A percentile compares a stretch with the other conserved stretches of the same genome.
Conservation (phyloP, 1,140 invertebrate genomes). For the Kradibia gibbosae region DNA sequence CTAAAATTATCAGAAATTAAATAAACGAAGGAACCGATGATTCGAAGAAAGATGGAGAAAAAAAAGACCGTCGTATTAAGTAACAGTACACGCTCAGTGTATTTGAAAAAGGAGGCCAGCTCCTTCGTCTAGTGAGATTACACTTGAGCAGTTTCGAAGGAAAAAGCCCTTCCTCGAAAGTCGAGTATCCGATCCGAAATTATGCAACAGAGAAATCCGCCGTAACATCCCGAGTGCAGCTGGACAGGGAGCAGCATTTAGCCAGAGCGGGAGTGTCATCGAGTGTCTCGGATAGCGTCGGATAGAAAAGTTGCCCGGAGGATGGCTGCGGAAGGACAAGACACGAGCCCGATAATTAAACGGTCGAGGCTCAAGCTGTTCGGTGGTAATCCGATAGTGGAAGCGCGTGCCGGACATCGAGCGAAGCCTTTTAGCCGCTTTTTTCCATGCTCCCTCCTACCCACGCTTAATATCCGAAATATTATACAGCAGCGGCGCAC, state of each 20-base stretch:
- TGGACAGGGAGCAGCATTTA: background rate
- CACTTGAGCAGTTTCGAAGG: too few species aligned
- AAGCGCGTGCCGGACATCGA: constrained; percentile 40
- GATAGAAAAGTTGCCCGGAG: background rate
- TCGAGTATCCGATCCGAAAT: background rate
- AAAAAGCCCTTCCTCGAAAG: background rate
- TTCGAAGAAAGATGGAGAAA: too few species aligned
- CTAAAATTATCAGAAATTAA: too few species aligned
- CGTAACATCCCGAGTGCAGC: background rate
- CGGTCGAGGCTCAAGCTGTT: constrained; percentile 37
- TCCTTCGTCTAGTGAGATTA: background rate
- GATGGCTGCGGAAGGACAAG: background rate
- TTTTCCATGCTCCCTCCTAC: background rate
- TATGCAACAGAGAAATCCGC: background rate
- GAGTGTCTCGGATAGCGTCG: constrained; percentile 4
- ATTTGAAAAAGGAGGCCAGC: too few species aligned
- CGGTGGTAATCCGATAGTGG: constrained; percentile 30
- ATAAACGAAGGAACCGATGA: too few species aligned
- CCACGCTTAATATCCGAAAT: constrained; percentile 40
- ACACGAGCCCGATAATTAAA: constrained; percentile 3
- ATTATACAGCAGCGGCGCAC: constrained; percentile 11
- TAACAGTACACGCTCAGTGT: too few species aligned
- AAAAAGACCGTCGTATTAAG: too few species aligned
- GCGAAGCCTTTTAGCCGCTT: constrained; percentile 33
- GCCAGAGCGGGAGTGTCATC: background rate